Evolutionary conservation across 2,797 vertebrate species (phyloP), one percentile per base, ranked within the genome.

Genomic region (Channallabes apus): DNA sequence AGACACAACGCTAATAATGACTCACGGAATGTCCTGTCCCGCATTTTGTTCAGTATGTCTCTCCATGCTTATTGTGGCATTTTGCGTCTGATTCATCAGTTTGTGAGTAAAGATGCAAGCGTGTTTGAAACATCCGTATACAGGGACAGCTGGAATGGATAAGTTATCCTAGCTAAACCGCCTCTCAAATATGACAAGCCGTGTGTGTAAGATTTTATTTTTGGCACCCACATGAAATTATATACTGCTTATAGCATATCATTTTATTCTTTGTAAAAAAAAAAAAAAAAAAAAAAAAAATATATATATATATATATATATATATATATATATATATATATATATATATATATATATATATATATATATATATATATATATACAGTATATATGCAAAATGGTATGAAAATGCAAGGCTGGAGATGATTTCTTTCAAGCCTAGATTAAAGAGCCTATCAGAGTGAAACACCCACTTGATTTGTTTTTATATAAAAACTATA

Each of bases 1-100:
- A 75, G 77, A 86, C 86, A 87, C 86, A 89, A 71, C 20, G 78
- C 84, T 88, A 86, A 89, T 89, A 87, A 89, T 87, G 87, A 89
- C 88, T 83, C 11, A 41, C 62, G 73, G 78, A 83, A 76, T 58
- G 84, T 81, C 89, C 86, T 85, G 75, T 86, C 73, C 68, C 84
- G 61, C 83, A 59, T 85, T 83, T 80, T 68, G 35, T 84, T 84
- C 81, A 71, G 41, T 59, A 86, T 59, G 41, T 56, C n/a, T 84
- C 72, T 82, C 35, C 51, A 27, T 82, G 62, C 72, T 82, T 82
- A 77, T 82, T 76, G 51, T 59, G 68, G 83, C 17, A 56, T 71
- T 80, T 80, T 38, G 78, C 51, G 72, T 24, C 62, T 61, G 61
- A 77, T 86, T 85, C 71, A 77, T 73, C 20, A 73, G 32, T n/a